Evolutionary conservation across 2,113 vertebrate species (phyloP), one percentile per base, ranked within the genome.

Genomic region (Eclectus roratus): DNA sequence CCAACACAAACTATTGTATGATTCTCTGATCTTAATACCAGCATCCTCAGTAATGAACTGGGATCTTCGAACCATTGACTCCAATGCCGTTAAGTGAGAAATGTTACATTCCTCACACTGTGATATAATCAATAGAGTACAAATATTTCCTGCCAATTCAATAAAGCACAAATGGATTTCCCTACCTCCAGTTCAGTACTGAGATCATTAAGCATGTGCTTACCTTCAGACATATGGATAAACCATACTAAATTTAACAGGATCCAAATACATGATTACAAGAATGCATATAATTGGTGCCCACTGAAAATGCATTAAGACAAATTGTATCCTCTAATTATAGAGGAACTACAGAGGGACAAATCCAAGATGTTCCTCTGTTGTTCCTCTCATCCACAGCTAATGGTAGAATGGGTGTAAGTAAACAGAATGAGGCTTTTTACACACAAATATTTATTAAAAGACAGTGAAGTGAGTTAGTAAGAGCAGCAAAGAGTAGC

Each of bases 51-150:
- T 4, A 12, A 33, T 1, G 3, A 83, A 15, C 77, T 14, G 49
- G n/a, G 49, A 63, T 37, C 65, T 27, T 41, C 5, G 44, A 17
- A 31, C 44, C 0, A 0, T 10, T 31, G 61, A 4, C 39, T 60
- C 18, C 74, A 37, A 0, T 0, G 28, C 8, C 11, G 17, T 8
- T 1, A 9, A 17, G 7, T 2, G 4, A 60, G 33, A 33, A 3
- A 15, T 7, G 47, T 29, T 25, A 8, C 12, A 0, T 33, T 77
- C 63, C 44, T 33, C 44, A 4, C 15, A 0, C 7, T 11, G 7
- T 0, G 20, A 17, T 2, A 3, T 6, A 13, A 73, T 49, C 25
- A 8, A 8, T 10, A 28, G 5, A 43, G 61, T 3, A 33, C 24
- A 53, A 24, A 9, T 23, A 28, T 17, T 55, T 60, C 4, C n/a